phyloP scores from a whole-genome alignment of 2,888 invertebrate genomes.

The Idaea biselata region DNA sequence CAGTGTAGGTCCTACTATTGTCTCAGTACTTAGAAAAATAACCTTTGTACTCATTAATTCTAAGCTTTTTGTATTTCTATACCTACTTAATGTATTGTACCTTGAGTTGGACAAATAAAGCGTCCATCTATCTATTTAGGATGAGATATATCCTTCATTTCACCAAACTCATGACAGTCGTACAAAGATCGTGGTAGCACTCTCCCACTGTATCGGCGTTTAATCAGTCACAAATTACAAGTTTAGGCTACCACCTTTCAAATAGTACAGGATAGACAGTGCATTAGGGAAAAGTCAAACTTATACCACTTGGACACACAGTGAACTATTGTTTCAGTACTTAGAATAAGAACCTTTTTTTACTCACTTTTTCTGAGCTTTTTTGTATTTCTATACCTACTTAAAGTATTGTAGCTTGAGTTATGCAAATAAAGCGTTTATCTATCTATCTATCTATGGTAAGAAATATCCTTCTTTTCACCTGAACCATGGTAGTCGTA shows the following conservation, averaged over 20 bases:
- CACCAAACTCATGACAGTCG: constrained; percentile 25
- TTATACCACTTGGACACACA: constrained; percentile 20
- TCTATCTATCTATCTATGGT: too few species aligned
- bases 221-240: constrained; percentile 72
- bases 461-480: neutral
- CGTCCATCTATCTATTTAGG: too few species aligned
- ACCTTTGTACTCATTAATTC: too few species aligned
- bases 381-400: too few species aligned
- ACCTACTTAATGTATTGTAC: too few species aligned
- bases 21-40: constrained; percentile 14
- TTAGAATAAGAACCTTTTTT: constrained; percentile 6
- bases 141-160: neutral
- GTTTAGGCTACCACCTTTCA: constrained; percentile 71
- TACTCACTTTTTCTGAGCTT: too few species aligned
- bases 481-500: constrained; percentile 30
- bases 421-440: too few species aligned
- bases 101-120: too few species aligned
- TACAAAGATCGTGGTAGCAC: constrained; percentile 58
- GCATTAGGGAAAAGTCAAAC: constrained; percentile 65
- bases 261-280: constrained; percentile 54
- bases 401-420: too few species aligned
- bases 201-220: constrained; percentile 53
- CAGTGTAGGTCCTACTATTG: constrained; percentile 32
- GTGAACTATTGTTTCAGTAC: constrained; percentile 34
- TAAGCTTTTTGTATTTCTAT: too few species aligned